These are phyloP conservation scores for Tridacna crocea DNA, from an alignment of 2,888 invertebrate genomes.

Conservation along the genomic window DNA sequence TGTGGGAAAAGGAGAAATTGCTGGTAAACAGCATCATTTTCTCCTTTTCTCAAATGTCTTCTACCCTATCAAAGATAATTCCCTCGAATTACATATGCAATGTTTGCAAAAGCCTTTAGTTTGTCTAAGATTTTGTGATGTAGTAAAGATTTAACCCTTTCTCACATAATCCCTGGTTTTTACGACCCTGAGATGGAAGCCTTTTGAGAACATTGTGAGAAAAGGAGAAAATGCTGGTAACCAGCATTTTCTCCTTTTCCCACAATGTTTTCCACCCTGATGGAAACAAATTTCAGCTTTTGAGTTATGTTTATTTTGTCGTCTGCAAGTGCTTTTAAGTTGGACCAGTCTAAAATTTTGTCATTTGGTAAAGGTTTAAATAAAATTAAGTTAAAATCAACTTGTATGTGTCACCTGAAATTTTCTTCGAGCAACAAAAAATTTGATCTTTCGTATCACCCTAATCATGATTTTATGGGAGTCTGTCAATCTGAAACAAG, in stretches of 20 bases:
- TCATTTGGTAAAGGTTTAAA: neutral
- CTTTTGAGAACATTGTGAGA: neutral
- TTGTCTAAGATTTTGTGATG: no score
- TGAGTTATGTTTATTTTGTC: no score
- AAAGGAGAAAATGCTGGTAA: neutral
- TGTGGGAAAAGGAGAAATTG: conserved; percentile 1
- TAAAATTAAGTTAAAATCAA: no score
- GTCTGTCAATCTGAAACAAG: conserved; percentile 88
- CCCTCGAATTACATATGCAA: no score
- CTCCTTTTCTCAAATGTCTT: neutral
- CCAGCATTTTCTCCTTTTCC: neutral
- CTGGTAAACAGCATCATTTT: neutral
- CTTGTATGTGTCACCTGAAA: conserved; percentile 87
- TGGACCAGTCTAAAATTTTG: no score
- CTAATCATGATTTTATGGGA: conserved; percentile 91
- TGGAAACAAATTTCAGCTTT: no score
- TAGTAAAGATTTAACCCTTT: no score
- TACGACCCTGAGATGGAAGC: no score
- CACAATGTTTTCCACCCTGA: neutral
- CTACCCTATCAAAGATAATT: no score
- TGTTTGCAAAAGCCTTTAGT: no score
- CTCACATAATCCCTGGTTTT: no score
- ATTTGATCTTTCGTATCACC: conserved; percentile 91
- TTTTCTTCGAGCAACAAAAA: conserved; percentile 91
- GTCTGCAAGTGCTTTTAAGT: no score